phyloP scores from a whole-genome alignment of 2,888 invertebrate species.

The Calameuta pallipes region DNA sequence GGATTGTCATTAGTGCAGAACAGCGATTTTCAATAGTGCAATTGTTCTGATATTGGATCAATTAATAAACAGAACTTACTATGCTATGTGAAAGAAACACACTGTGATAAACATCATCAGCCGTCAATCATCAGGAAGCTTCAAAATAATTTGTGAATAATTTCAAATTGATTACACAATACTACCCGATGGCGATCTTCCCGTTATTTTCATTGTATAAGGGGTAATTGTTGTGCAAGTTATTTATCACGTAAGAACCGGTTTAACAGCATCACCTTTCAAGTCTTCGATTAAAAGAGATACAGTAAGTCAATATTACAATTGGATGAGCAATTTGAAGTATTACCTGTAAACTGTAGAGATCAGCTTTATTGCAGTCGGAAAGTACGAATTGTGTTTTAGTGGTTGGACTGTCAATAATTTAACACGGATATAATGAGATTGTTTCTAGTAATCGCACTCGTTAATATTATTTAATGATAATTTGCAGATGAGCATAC shows the following conservation, averaged over 20 bases:
- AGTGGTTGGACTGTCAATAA: not conserved
- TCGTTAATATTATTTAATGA: not conserved
- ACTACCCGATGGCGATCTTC: not conserved
- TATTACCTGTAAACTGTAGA: not conserved
- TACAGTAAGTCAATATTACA: not conserved
- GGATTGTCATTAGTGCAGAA: not conserved
- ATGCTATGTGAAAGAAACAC: not conserved
- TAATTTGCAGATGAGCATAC: slow-evolving; percentile 42
- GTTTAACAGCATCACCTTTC: slow-evolving; percentile 11
- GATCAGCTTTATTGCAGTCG: not conserved
- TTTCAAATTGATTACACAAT: not conserved
- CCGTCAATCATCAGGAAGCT: not conserved
- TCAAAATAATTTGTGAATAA: not conserved
- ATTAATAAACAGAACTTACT: not conserved
- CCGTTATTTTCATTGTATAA: slow-evolving; percentile 18
- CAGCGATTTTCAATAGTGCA: not conserved
- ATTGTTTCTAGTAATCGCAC: not conserved
- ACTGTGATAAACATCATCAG: not conserved
- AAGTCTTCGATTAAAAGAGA: not conserved
- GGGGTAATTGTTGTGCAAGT: slow-evolving; percentile 30
- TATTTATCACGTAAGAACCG: slow-evolving; percentile 36
- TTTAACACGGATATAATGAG: not conserved
- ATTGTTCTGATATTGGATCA: not conserved
- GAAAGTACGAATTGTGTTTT: not conserved
- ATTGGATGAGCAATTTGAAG: not conserved